Evolutionary conservation across 1,140 invertebrate genomes (phyloP), one percentile per base, ranked within the genome.

Genomic region (Bombyx mandarina): DNA sequence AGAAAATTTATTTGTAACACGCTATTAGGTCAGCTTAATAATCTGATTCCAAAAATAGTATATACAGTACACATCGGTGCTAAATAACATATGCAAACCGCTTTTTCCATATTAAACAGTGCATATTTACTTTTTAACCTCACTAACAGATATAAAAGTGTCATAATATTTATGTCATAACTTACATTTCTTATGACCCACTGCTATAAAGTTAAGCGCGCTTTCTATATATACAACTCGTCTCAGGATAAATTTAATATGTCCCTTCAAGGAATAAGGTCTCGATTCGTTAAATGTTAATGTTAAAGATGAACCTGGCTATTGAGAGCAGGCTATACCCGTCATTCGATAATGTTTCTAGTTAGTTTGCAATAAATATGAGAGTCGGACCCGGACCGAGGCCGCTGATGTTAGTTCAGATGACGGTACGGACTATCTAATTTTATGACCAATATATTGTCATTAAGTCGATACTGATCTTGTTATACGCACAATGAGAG

Each of bases 401-500:
- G 64, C 59, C 61, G 60, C 61, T 77, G 81, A 81, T 82, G 78
- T 82, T 78, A 67, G 61, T 70, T 62, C 62, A 57, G 71, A 77
- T 86, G 83, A 83, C 75, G 75, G 71, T 74, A 79, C 75, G 76
- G 82, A 79, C 84, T 82, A 85, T 87, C 84, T 87, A 85, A 85
- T 85, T 87, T 87, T 87, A 87, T 83, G 82, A 84, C 80, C 82
- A 87, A 87, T 87, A 87, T 87, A 87, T 87, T 87, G 82, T 87
- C 84, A 87, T 87, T 87, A 87, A 82, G 78, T 79, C 77, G 84
- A 87, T 87, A 85, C 82, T 85, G 84, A 85, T 85, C 84, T 85
- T 87, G 84, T 87, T 85, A 84, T 84, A 85, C 78, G 79, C 79
- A 84, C 84, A 85, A 85, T 82, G 75, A 81, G 74, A 80, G 73